Base-by-base conservation (phyloP, 1,140 invertebrate species). In the Meloidogyne floridensis region DNA sequence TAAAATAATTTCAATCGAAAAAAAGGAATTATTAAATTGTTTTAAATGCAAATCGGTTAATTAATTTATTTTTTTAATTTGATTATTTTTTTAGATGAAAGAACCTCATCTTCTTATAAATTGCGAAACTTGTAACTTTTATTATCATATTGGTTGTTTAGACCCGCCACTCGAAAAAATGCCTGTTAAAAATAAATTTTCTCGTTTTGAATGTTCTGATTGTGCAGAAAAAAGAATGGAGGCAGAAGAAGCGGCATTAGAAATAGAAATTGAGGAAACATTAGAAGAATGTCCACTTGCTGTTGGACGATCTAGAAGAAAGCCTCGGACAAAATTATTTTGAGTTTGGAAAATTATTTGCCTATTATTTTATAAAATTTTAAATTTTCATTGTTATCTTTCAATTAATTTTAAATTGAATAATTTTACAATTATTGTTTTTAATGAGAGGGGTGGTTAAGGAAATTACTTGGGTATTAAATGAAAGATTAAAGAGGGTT, bases 61-160 rank as follows among this genome's bases (percentile, higher is more conserved):
- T 47, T 5, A 32, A 42, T 53, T 20, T 0, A 3, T 80, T 80
- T 80, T 81, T 65, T 82, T 10, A 79, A 15, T 51, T 72, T 20
- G 13, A 43, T 7, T 18, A 15, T 15, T 11, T 13, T 70, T 74
- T 56, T 71, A 84, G 83, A 72, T 71, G 9, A 84, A 54, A 72
- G 94, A 95, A 91, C 95, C 95, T 85, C 95, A 96, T 91, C 91
- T 96, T 77, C 92, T 98, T 84, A 94, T 95, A 0, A 95, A 95
- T 87, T 98, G 97, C 91, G 96, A 98, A 90, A 95, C 94, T 0
- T 98, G 97, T 90, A 93, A 94, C 85, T 92, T 95, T 51, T 94
- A 95, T 90, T 98, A 97, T 91, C 97, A 98, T 92, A 91, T 97
- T 73, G 93, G 94, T 72, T 98, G 97, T 91, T 92, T 98, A 72